Base-by-base conservation (phyloP, 2,888 invertebrate species). In the Cephus runcator region DNA sequence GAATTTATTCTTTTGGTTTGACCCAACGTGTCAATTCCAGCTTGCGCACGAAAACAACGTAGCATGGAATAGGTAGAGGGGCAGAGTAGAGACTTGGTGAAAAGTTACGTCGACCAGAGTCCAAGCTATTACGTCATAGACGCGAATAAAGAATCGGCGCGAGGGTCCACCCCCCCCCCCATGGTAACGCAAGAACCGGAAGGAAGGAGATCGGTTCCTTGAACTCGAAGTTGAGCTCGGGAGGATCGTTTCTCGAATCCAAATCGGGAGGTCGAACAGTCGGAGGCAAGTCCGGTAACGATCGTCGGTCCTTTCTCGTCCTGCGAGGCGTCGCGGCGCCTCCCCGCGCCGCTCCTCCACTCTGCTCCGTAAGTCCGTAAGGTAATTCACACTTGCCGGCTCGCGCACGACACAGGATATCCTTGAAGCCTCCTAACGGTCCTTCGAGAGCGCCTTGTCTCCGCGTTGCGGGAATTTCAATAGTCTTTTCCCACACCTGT, bases 381-480 rank as follows among this genome's bases (percentile, higher is more conserved):
- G 86, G 87, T 87, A 88, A 89, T 87, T 89, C 86, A 86, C 87
- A 86, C 87, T 85, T 87, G 31, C 23, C 23, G 71, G 84, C 84
- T 88, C 87, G 85, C 87, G 88, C 85, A 85, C 86, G 89, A 89
- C 90, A 88, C 90, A 88, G 88, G 91, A 90, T 90, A 90, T 90
- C 90, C 90, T 89, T 88, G 88, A 90, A 89, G 87, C 88, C 88
- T 85, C 83, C 85, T 90, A 90, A 90, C 89, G 89, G 89, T 88
- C 85, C 84, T 84, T 35, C 79, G 82, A 68, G 75, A 77, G 77
- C 81, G 77, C 76, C 77, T 75, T 71, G 77, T 77, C 81, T 83
- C 76, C 81, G 81, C 75, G 82, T 34, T 76, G 78, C 82, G 85
- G 84, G 84, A 86, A 86, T 83, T 85, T 82, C 85, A 85, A 83